Percentiles rank a stretch among this genome's conserved stretches.
Conservation (phyloP, 30 jellyfish, hydroid and myxozoan species). For the Mastigias papua region DNA sequence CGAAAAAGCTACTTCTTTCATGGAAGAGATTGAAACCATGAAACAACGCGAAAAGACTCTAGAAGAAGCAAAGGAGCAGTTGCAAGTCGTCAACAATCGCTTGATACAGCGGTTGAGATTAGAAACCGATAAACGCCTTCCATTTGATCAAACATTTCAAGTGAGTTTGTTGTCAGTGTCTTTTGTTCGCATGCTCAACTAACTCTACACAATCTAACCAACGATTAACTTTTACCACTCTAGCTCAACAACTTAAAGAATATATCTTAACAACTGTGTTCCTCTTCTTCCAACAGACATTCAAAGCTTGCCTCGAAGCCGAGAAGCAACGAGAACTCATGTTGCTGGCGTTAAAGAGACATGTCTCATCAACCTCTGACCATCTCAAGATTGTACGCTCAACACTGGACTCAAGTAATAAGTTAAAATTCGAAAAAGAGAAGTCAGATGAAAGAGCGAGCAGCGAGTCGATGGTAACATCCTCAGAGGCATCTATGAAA, state of each 20-base stretch:
- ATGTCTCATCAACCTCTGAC: neutral
- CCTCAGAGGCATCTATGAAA: neutral
- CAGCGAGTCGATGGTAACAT: neutral
- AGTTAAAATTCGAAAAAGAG: neutral
- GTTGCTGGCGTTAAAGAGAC: neutral
- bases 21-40: neutral
- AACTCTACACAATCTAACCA: neutral
- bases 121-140: neutral
- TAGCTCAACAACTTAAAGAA: neutral
- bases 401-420: no score
- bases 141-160: neutral
- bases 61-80: neutral
- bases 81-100: neutral
- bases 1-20: neutral
- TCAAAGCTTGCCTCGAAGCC: neutral
- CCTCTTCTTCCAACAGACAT: neutral
- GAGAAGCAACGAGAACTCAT: neutral
- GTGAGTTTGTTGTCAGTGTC: neutral
- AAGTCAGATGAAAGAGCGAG: neutral
- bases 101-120: neutral
- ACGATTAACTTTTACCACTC: neutral
- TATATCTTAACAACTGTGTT: neutral
- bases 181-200: neutral
- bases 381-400: no score
- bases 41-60: neutral